These are phyloP conservation scores for Lomographa bimaculata DNA, from an alignment of 2,888 invertebrate genomes.

Conservation along the genomic window DNA sequence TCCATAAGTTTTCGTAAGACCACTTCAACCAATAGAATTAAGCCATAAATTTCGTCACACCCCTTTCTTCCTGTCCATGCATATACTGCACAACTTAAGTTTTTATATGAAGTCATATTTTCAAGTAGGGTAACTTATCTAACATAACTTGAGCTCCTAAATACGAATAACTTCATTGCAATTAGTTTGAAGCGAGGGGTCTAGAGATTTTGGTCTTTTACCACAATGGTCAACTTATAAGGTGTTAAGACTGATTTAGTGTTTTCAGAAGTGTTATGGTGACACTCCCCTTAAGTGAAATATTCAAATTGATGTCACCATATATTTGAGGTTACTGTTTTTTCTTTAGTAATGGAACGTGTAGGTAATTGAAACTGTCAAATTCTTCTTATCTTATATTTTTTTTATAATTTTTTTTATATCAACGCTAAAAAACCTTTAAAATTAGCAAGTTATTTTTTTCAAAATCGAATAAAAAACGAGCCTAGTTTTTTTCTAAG, in stretches of 20 bases:
- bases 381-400: no score
- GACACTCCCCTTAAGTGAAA: constrained; percentile 37
- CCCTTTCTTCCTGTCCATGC: constrained; percentile 58
- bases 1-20: constrained; percentile 9
- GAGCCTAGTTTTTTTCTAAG: no score
- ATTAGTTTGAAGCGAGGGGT: constrained; percentile 17
- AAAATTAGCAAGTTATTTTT: no score
- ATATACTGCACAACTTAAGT: constrained; percentile 52
- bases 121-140: constrained; percentile 43
- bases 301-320: constrained; percentile 28
- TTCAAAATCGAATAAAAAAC: no score
- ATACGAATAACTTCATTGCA: background rate
- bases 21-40: constrained; percentile 20
- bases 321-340: no score
- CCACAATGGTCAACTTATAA: constrained; percentile 52
- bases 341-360: no score
- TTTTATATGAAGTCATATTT: constrained; percentile 41
- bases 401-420: no score
- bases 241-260: constrained; percentile 65
- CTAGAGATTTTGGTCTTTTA: constrained; percentile 40
- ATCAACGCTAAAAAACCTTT: no score
- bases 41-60: constrained; percentile 34
- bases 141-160: constrained; percentile 36
- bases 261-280: constrained; percentile 45
- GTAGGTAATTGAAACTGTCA: no score